A percentile compares a stretch with the other conserved stretches of the same genome.
phyloP scores from a whole-genome alignment of 2,888 invertebrate genomes.

The Drosophila mulleri region DNA sequence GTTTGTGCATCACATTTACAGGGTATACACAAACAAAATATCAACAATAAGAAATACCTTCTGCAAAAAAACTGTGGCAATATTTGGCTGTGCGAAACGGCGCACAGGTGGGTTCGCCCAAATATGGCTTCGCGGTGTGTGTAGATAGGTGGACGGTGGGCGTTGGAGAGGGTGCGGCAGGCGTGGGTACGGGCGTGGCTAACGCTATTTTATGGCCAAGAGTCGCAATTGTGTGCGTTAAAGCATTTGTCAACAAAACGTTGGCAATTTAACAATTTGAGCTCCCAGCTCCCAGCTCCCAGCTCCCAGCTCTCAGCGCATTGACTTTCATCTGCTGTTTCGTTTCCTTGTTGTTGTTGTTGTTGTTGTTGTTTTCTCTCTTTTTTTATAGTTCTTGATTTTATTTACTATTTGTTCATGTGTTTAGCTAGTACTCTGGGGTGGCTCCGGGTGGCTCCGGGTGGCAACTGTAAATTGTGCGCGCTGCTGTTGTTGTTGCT shows the following conservation, averaged over 20 bases:
- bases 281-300: background rate
- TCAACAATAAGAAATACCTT: conserved; percentile 7
- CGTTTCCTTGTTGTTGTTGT: too few species aligned
- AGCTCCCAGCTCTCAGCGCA: background rate
- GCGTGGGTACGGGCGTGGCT: background rate
- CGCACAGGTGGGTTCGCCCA: conserved; percentile 10
- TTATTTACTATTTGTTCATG: conserved; percentile 73
- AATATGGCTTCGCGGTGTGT: background rate
- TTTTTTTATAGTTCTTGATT: conserved; percentile 70
- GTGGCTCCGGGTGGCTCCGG: background rate
- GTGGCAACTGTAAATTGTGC: conserved; percentile 73
- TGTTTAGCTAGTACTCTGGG: conserved; percentile 19
- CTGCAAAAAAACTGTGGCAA: conserved; percentile 36
- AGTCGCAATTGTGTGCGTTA: conserved; percentile 33
- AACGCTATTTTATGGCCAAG: conserved; percentile 14
- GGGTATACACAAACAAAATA: conserved; percentile 8
- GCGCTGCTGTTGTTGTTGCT: conserved; percentile 34
- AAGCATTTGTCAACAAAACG: conserved; percentile 73
- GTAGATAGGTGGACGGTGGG: background rate
- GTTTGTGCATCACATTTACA: background rate
- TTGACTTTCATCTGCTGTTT: conserved; percentile 32
- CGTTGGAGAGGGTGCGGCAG: too few species aligned
- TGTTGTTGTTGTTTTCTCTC: conserved; percentile 20
- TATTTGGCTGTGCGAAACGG: conserved; percentile 16
- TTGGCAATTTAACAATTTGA: conserved; percentile 57